Evolutionary conservation across 2,113 vertebrate species (phyloP), one percentile per base, ranked within the genome.

Genomic region (Pangasianodon hypophthalmus): DNA sequence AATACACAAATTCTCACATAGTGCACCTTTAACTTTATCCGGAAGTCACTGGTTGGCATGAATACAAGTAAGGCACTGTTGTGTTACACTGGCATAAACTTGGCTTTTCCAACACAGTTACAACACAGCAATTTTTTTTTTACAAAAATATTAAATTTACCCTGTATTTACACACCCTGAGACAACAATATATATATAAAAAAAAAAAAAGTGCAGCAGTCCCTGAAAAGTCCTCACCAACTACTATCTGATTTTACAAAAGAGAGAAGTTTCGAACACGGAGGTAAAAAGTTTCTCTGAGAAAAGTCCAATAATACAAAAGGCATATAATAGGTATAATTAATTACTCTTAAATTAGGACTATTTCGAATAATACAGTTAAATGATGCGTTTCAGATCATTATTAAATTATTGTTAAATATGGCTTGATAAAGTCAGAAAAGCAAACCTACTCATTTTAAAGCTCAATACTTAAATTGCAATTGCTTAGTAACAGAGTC

Each of bases 111-210:
- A 60, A 46, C 8, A 44, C 6, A 26, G 21, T 60, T 58, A 2
- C 52, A 54, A 54, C n/a, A 24, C 29, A n/a, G 21, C 13, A 24
- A 2, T 24, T 83, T 41, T 44, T 7, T 44, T 46, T 77, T 11
- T 32, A 58, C 16, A 54, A n/a, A 82, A n/a, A 82, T 82, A 54
- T 80, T 6, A 84, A 9, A 44, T 60, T 6, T 6, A 84, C 56
- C 81, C n/a, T 19, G 37, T 60, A 41, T 82, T 19, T 82, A 41
- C 54, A 44, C 81, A 84, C 81, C 50, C 81, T 83, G 81, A 84
- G 54, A 84, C 6, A 26, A 56, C n/a, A 56, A 82, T 18, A 0
- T 13, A 37, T 37, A 58, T 14, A 56, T 14, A 56, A 18, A 56
- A 18, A 54, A 29, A 37, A 26, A 26, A 44, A 58, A 26, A 29